These are phyloP conservation scores for Hozukius guyotensis DNA, from an alignment of 2,797 vertebrate genomes.

Conservation along the genomic window DNA sequence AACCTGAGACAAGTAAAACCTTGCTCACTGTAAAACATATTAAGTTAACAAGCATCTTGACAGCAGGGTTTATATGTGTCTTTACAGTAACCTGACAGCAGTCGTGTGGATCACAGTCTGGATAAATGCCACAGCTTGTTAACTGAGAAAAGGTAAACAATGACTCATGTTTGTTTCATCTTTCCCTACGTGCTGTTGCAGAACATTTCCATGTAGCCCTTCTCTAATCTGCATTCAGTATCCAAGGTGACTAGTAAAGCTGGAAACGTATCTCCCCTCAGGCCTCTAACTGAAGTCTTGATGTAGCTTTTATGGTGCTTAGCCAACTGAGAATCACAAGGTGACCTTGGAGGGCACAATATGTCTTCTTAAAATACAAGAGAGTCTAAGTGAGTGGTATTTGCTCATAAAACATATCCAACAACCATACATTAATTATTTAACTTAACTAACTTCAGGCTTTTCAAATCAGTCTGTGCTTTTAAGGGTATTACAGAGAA, in stretches of 20 bases:
- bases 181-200: conserved; percentile 8
- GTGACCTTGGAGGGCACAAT: conserved; percentile 24
- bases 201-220: conserved; percentile 38
- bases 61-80: neutral
- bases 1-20: neutral
- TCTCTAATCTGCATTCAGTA: conserved; percentile 41
- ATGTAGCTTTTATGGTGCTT: conserved; percentile 10
- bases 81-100: neutral
- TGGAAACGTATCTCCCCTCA: conserved; percentile 3
- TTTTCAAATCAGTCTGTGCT: neutral
- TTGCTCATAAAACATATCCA: neutral
- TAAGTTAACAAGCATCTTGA: neutral
- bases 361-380: neutral
- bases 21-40: neutral
- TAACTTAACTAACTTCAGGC: neutral
- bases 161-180: conserved; percentile 40
- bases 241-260: conserved; percentile 45
- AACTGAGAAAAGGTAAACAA: conserved; percentile 36
- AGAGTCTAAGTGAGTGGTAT: neutral
- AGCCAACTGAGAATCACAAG: conserved; percentile 15
- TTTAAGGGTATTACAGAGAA: neutral
- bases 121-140: conserved; percentile 18
- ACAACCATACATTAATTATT: neutral
- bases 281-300: conserved; percentile 19
- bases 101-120: neutral